Percentiles rank a stretch among this genome's conserved stretches.
Evolutionary conservation across 1,140 invertebrate genomes (phyloP).

Genomic region (Aphelinus certus): DNA sequence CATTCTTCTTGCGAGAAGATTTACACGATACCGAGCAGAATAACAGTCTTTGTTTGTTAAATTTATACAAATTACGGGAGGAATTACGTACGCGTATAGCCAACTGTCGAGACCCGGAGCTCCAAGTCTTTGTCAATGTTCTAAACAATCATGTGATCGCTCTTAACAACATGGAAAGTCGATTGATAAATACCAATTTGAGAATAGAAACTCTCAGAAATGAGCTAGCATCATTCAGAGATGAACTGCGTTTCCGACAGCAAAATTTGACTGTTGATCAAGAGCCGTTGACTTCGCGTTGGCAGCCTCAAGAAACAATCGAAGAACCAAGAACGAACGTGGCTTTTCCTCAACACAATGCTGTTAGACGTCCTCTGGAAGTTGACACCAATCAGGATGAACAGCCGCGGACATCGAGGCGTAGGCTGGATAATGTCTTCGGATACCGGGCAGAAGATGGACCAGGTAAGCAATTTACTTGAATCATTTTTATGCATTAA

Average conservation of each 20-base stretch:
- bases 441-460: background rate
- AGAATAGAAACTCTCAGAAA: conserved; percentile 46
- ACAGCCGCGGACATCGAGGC: background rate
- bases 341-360: background rate
- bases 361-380: conserved; percentile 5
- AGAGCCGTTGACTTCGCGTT: no score
- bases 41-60: conserved; percentile 43
- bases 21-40: conserved; percentile 43
- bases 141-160: conserved; percentile 47
- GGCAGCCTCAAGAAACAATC: background rate
- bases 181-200: conserved; percentile 44
- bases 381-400: conserved; percentile 8
- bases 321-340: background rate
- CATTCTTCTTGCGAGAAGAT: conserved; percentile 43
- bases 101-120: conserved; percentile 25
- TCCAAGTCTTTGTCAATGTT: conserved; percentile 42
- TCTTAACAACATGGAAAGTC: conserved; percentile 47
- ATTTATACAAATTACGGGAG: conserved; percentile 45
- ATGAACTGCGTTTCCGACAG: background rate
- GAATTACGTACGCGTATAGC: conserved; percentile 42
- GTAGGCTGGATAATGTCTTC: conserved; percentile 27
- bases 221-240: conserved; percentile 34
- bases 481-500: background rate
- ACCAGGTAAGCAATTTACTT: conserved; percentile 26
- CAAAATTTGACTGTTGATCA: no score